Evolutionary conservation across 2,113 vertebrate species (phyloP).

Genomic region (Arothron firmamentum): DNA sequence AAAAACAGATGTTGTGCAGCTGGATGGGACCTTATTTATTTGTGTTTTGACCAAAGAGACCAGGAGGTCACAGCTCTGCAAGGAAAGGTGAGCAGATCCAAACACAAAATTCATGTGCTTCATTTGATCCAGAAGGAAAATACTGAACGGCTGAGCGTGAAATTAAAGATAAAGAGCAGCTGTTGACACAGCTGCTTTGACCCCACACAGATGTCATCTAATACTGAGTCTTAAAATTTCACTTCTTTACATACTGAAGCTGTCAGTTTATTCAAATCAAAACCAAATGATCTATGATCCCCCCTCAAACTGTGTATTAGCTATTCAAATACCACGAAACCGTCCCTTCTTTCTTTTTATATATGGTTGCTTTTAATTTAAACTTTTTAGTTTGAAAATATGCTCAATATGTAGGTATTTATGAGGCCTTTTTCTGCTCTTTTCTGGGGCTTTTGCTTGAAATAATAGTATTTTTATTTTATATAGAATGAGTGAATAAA

Average conservation of each 20-base stretch:
- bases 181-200: conserved; percentile 62
- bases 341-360: no score
- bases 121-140: conserved; percentile 40
- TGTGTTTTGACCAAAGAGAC: not conserved
- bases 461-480: no score
- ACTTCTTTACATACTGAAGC: no score
- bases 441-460: no score
- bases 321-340: no score
- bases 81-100: conserved; percentile 18
- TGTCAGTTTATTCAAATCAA: no score
- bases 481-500: not conserved
- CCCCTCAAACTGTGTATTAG: no score
- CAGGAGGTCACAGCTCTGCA: conserved; percentile 27
- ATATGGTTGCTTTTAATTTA: no score
- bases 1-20: not conserved
- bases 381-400: no score
- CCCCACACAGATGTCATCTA: conserved; percentile 15
- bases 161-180: conserved; percentile 36
- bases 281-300: no score
- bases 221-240: not conserved
- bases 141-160: conserved; percentile 21
- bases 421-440: no score
- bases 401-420: no score
- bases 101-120: conserved; percentile 24
- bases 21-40: not conserved